A percentile compares a stretch with the other conserved stretches of the same genome.
phyloP scores from a whole-genome alignment of 2,888 invertebrate genomes.

The Drymonia ruficornis region DNA sequence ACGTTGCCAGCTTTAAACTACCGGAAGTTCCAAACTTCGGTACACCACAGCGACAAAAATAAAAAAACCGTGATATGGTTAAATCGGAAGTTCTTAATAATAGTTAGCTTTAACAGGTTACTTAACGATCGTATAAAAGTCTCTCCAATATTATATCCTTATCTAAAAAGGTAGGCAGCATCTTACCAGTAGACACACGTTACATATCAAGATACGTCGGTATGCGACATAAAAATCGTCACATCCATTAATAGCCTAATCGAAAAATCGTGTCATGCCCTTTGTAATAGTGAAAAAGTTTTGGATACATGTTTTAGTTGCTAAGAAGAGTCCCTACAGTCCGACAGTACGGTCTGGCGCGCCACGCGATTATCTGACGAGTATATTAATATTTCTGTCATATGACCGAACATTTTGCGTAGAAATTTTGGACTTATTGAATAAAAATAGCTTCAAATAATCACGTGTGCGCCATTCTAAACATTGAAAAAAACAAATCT shows the following conservation, averaged over 20 bases:
- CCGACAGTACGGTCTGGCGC: conserved; percentile 27
- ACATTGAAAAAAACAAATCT: conserved; percentile 51
- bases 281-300: conserved; percentile 72
- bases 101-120: conserved; percentile 81
- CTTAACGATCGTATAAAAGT: conserved; percentile 85
- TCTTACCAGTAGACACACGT: conserved; percentile 70
- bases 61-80: conserved; percentile 72
- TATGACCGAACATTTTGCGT: no score
- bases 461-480: conserved; percentile 23
- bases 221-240: conserved; percentile 64
- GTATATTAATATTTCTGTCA: no score
- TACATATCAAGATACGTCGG: conserved; percentile 61
- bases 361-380: conserved; percentile 14
- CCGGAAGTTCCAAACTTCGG: conserved; percentile 43
- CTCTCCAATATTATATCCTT: conserved; percentile 81
- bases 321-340: conserved; percentile 62
- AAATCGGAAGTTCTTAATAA: conserved; percentile 77
- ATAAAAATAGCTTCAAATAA: conserved; percentile 2
- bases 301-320: conserved; percentile 67
- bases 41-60: conserved; percentile 44
- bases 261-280: conserved; percentile 60
- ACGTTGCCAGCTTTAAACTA: conserved; percentile 57
- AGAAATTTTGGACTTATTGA: no score
- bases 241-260: conserved; percentile 60
- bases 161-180: conserved; percentile 81